Conservation (phyloP, 2,113 vertebrate genomes). For the Ptychochromis oligacanthus region DNA sequence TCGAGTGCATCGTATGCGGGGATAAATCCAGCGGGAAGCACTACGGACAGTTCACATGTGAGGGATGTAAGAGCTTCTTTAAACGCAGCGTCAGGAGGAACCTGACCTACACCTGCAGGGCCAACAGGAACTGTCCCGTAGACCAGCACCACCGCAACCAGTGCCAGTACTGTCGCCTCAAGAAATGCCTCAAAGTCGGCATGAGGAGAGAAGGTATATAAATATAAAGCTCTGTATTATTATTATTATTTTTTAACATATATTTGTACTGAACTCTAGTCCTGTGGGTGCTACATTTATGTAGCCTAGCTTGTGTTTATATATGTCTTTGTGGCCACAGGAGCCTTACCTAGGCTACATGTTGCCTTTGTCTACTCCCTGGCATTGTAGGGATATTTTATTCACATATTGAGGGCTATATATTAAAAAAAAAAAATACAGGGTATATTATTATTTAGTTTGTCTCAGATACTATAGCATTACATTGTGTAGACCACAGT, state of each 20-base stretch:
- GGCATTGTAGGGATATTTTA: background rate
- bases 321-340: background rate
- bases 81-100: constrained; percentile 92
- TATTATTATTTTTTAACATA: background rate
- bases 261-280: background rate
- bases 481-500: background rate
- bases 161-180: constrained; percentile 95
- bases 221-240: background rate
- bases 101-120: constrained; percentile 92
- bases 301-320: background rate
- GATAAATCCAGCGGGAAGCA: constrained; percentile 98
- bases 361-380: constrained; percentile 13
- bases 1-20: constrained; percentile 95
- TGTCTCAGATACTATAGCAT: background rate
- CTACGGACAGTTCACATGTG: constrained; percentile 97
- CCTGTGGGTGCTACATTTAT: background rate
- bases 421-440: background rate
- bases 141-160: constrained; percentile 96
- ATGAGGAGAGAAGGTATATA: constrained; percentile 97
- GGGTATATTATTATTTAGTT: background rate
- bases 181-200: constrained; percentile 96
- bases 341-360: background rate
- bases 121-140: constrained; percentile 92
- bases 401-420: background rate
- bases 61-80: constrained; percentile 97